A percentile compares a stretch with the other conserved stretches of the same genome.
Conservation (phyloP, 1,140 invertebrate genomes). For the Lepidurus packardi region DNA sequence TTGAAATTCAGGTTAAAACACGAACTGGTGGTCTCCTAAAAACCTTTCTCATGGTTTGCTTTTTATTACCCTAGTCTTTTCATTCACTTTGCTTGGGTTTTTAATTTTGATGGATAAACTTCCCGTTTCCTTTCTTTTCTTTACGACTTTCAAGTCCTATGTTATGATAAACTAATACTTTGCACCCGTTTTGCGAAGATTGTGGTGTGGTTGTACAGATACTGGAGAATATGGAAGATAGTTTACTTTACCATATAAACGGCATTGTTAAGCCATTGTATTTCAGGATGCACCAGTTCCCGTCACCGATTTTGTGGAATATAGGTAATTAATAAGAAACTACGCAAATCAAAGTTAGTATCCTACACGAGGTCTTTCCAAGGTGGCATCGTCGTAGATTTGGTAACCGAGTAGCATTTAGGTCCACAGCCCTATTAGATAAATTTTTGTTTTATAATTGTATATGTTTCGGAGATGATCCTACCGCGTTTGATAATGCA, state of each 20-base stretch:
- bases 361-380: neutral
- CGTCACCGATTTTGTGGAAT: neutral
- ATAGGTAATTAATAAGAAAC: neutral
- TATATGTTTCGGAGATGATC: neutral
- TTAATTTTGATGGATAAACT: neutral
- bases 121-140: neutral
- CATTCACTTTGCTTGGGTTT: neutral
- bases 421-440: constrained; percentile 4
- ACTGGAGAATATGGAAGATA: constrained; percentile 11
- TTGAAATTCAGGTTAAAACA: neutral
- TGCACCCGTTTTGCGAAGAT: neutral
- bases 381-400: constrained; percentile 7
- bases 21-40: neutral
- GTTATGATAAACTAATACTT: neutral
- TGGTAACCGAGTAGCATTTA: constrained; percentile 5
- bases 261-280: neutral
- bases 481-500: neutral
- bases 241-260: constrained; percentile 22
- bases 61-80: constrained; percentile 6
- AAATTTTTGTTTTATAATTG: neutral
- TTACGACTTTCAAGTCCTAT: neutral
- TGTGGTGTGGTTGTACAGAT: constrained; percentile 8
- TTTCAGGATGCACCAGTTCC: neutral
- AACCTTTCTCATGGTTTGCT: neutral
- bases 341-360: neutral